Base-by-base conservation (phyloP, 2,888 invertebrate species). In the Euzophera pinguis region DNA sequence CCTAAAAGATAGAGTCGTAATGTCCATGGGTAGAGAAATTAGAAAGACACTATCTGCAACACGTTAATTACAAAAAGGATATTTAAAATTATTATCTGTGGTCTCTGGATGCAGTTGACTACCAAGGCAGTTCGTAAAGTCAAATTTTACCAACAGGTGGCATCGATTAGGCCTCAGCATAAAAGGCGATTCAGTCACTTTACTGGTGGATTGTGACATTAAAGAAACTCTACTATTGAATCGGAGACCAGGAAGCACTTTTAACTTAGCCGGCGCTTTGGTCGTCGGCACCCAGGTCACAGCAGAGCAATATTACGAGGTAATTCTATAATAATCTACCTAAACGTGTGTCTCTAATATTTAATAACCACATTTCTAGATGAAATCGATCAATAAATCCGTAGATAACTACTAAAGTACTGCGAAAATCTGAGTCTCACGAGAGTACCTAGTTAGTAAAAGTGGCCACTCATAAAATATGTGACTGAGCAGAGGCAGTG, bases 131-230 rank as follows among this genome's bases (percentile, higher is more conserved):
- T 3, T 5, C 22, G 22, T 5, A 22, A 22, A 22, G 22, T 22
- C 22, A 22, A 22, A 22, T 22, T 35, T 38, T 47, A 32, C 8
- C 32, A 10, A 13, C 71, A 95, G 95, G 57, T 97, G 97, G 97
- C 96, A 97, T 79, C 93, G 97, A 39, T 71, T 97, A 59, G 95
- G 94, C 1, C 84, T 97, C 57, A 96, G 96, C 68, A 91, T 97
- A 45, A 96, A 96, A 81, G 95, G 96, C 0, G 93, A 95, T 73
- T 93, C 95, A 0, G 93, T 94, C 1, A 96, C 96, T 0, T 75
- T 97, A 52, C 91, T 96, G 45, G 87, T 94, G 51, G 96, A 97
- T 79, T 97, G 97, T 67, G 86, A 92, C 34, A 92, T 93, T 47
- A 88, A 91, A 50, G 84, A 79, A 47, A 95, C 95, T 0, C 85